phyloP scores from a whole-genome alignment of 2,797 vertebrate species.

The Ctenopoma multispine region DNA sequence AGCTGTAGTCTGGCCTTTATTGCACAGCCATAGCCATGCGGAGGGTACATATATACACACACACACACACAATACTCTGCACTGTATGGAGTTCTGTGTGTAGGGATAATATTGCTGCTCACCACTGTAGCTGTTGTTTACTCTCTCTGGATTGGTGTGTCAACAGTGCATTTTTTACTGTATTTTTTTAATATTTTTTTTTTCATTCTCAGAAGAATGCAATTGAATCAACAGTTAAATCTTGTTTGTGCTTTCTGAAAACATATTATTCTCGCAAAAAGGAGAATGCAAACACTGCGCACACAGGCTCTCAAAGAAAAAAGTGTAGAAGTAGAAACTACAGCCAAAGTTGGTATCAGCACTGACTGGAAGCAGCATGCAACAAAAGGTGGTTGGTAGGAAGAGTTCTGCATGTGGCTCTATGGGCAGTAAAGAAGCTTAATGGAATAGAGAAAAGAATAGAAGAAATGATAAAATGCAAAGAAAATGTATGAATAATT shows the following conservation, averaged over 20 bases:
- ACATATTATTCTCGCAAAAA: conserved; percentile 44
- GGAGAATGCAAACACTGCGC: conserved; percentile 27
- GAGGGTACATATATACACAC: conserved; percentile 15
- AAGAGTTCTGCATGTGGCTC: conserved; percentile 27
- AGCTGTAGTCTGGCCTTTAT: conserved; percentile 74
- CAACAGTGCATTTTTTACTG: conserved; percentile 20
- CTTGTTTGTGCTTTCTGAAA: conserved; percentile 33
- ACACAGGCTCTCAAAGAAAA: conserved; percentile 8
- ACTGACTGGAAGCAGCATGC: conserved; percentile 24
- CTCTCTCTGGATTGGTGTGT: conserved; percentile 38
- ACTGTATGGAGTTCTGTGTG: conserved; percentile 26
- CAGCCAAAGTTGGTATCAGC: conserved; percentile 25
- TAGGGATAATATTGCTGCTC: conserved; percentile 40
- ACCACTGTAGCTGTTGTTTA: conserved; percentile 45
- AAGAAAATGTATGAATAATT: conserved; percentile 42
- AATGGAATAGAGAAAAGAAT: conserved; percentile 13
- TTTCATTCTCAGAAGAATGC: conserved; percentile 37
- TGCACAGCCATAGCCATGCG: conserved; percentile 53
- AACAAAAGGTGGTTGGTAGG: conserved; percentile 31
- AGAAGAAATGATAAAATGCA: conserved; percentile 11
- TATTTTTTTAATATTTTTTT: conserved; percentile 50
- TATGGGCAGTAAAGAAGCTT: not conserved
- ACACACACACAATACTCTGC: conserved; percentile 32
- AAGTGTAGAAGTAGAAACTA: conserved; percentile 17
- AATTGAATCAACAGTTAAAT: conserved; percentile 47